Percentiles rank a stretch among this genome's conserved stretches.
These are phyloP conservation scores for Cosmopolites sordidus DNA, from an alignment of 2,888 invertebrate species.

Conservation along the genomic window DNA sequence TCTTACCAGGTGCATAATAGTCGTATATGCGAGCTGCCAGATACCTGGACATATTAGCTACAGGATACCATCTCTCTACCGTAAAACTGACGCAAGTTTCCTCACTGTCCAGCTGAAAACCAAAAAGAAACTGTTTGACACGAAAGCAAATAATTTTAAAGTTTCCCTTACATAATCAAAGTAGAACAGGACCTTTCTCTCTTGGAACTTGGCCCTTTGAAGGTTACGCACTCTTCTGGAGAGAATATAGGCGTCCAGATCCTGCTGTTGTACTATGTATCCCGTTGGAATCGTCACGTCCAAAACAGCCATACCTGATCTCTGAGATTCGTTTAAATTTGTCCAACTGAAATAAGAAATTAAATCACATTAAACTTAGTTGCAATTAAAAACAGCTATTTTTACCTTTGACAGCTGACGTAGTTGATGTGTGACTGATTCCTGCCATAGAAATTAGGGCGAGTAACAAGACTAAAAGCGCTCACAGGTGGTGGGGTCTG, in stretches of 20 bases:
- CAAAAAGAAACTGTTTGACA: constrained; percentile 6
- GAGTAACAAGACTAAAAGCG: constrained; percentile 74
- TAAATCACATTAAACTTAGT: background rate
- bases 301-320: constrained; percentile 84
- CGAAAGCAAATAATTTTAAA: background rate
- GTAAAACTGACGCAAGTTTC: constrained; percentile 89
- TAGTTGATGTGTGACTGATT: constrained; percentile 92
- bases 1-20: constrained; percentile 88
- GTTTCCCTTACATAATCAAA: constrained; percentile 74
- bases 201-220: constrained; percentile 77
- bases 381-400: background rate
- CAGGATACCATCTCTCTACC: constrained; percentile 91
- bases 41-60: constrained; percentile 93
- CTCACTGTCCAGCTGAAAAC: constrained; percentile 69
- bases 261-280: constrained; percentile 87
- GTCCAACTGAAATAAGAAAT: constrained; percentile 63
- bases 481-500: constrained; percentile 77
- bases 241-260: constrained; percentile 77
- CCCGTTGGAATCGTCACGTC: constrained; percentile 87
- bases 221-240: constrained; percentile 75
- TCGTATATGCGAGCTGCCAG: constrained; percentile 88
- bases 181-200: constrained; percentile 84
- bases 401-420: constrained; percentile 79
- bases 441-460: constrained; percentile 76
- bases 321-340: constrained; percentile 68